Conservation (phyloP, 2,888 invertebrate species). For the Agrotis puta region DNA sequence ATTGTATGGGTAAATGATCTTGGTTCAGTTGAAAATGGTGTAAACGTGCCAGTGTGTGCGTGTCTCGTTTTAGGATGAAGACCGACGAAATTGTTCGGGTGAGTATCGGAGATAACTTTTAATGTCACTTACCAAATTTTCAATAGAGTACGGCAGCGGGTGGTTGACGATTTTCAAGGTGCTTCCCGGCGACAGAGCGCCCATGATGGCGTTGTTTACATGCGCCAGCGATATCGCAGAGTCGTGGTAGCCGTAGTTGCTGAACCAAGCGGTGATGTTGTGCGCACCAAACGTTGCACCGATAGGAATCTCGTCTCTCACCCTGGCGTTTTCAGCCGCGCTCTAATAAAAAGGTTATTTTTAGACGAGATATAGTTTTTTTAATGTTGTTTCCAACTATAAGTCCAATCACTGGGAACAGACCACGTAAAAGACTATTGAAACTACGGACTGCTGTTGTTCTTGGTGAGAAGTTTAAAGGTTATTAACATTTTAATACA, state of each 20-base stretch:
- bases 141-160: slow-evolving; percentile 93
- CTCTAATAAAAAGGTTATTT: slow-evolving; percentile 69
- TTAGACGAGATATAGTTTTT: background rate
- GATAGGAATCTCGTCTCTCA: slow-evolving; percentile 89
- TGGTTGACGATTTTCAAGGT: slow-evolving; percentile 91
- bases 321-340: slow-evolving; percentile 77
- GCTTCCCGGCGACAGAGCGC: slow-evolving; percentile 83
- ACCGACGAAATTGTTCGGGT: too few species aligned
- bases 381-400: background rate
- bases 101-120: background rate
- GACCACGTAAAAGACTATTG: too few species aligned
- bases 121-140: slow-evolving; percentile 88
- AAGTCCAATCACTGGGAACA: too few species aligned
- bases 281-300: slow-evolving; percentile 90
- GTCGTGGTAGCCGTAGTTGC: slow-evolving; percentile 95
- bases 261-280: slow-evolving; percentile 93
- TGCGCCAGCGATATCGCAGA: slow-evolving; percentile 93
- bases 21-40: too few species aligned
- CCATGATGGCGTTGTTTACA: slow-evolving; percentile 92
- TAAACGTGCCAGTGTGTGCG: too few species aligned
- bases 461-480: too few species aligned
- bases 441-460: too few species aligned
- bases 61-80: too few species aligned
- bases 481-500: too few species aligned
- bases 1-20: background rate